Percentiles rank a stretch among this genome's conserved stretches.
Evolutionary conservation across 1,140 invertebrate species (phyloP).

Genomic region (Campoletis sonorensis): DNA sequence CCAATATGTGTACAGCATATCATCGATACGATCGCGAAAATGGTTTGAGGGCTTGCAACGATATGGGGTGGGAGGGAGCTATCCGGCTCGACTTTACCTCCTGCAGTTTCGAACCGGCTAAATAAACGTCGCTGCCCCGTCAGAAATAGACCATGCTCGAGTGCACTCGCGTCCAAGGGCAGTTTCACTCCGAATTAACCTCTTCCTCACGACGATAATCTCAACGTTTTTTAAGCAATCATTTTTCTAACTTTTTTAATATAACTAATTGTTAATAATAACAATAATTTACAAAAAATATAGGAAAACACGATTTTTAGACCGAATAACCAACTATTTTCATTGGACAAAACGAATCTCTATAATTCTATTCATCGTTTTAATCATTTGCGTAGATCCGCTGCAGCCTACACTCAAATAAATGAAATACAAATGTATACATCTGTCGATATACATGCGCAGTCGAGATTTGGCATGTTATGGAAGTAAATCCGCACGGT

Average conservation of each 20-base stretch:
- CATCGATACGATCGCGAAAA: conserved; percentile 34
- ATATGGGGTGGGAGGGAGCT: background rate
- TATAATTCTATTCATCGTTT: no score
- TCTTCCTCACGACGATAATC: no score
- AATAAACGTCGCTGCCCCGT: conserved; percentile 33
- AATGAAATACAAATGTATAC: background rate
- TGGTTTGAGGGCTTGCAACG: conserved; percentile 5
- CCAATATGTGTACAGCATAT: conserved; percentile 1
- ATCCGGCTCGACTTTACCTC: background rate
- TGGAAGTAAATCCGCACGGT: conserved; percentile 64
- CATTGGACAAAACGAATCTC: no score
- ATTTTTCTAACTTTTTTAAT: no score
- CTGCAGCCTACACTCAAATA: no score
- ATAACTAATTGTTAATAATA: background rate
- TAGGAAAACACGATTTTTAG: no score
- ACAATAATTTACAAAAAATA: no score
- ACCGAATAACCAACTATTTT: no score
- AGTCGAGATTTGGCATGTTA: conserved; percentile 17
- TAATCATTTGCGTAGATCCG: conserved; percentile 4
- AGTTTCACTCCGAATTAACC: no score
- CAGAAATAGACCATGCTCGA: conserved; percentile 12
- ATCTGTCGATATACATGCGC: background rate
- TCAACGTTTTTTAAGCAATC: no score
- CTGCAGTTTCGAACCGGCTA: conserved; percentile 17
- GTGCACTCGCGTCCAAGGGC: background rate